Evolutionary conservation across 2,797 vertebrate species (phyloP).

Genomic region (Tragopan temminckii): DNA sequence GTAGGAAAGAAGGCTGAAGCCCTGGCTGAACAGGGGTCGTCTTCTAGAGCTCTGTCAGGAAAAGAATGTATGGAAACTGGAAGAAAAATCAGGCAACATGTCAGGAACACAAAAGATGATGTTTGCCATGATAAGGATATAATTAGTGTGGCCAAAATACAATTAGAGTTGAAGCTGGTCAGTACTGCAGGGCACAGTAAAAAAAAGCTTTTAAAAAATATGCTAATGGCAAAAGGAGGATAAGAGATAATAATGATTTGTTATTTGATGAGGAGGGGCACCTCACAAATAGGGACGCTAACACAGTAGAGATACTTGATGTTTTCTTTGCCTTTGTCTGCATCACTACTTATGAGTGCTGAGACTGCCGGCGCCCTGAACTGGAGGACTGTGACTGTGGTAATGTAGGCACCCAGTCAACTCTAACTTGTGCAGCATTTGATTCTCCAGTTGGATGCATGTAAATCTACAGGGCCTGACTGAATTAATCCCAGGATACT

Average conservation of each 20-base stretch:
- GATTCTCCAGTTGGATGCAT: neutral
- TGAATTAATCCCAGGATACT: neutral
- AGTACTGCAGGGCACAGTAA: neutral
- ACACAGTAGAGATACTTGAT: neutral
- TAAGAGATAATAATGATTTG: neutral
- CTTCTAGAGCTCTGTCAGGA: neutral
- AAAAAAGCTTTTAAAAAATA: neutral
- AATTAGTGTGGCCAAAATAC: neutral
- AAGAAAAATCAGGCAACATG: neutral
- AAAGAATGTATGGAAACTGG: neutral
- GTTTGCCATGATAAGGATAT: neutral
- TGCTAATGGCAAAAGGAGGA: neutral
- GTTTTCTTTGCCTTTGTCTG: neutral
- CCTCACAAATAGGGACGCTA: neutral
- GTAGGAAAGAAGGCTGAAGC: neutral
- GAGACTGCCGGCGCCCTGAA: neutral
- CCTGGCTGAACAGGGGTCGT: neutral
- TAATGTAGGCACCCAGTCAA: neutral
- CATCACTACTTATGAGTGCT: neutral
- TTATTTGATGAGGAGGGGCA: neutral
- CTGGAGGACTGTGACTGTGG: neutral
- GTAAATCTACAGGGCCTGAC: neutral
- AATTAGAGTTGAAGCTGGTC: neutral
- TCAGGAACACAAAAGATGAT: neutral
- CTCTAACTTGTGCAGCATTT: neutral